Conservation (phyloP, 2,888 invertebrate genomes). For the Empis livida region DNA sequence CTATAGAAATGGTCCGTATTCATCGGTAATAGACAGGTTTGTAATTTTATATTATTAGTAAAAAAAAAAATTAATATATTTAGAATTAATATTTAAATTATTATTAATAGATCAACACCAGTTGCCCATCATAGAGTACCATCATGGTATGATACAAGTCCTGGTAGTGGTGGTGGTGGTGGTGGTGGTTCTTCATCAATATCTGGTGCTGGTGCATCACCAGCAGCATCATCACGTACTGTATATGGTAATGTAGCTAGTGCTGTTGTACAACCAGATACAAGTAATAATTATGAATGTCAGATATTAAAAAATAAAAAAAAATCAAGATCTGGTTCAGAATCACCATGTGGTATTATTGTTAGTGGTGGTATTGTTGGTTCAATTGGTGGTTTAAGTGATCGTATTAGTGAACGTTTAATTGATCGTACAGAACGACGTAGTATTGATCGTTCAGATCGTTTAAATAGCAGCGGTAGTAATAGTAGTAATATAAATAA, state of each 20-base stretch:
- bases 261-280: slow-evolving; percentile 22
- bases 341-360: slow-evolving; percentile 37
- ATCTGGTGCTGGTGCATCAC: slow-evolving; percentile 8
- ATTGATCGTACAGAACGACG: not conserved
- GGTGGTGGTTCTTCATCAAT: slow-evolving; percentile 30
- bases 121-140: slow-evolving; percentile 27
- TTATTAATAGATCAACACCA: slow-evolving; percentile 13
- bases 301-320: slow-evolving; percentile 28
- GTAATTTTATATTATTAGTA: too few species aligned
- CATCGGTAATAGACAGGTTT: slow-evolving; percentile 33
- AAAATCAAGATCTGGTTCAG: slow-evolving; percentile 39
- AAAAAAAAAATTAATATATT: not conserved
- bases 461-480: slow-evolving; percentile 20
- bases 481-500: slow-evolving; percentile 15
- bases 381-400: slow-evolving; percentile 22
- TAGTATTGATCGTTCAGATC: slow-evolving; percentile 1
- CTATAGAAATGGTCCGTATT: slow-evolving; percentile 36
- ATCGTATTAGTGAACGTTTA: slow-evolving; percentile 6
- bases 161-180: slow-evolving; percentile 31
- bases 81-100: not conserved
- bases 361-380: slow-evolving; percentile 26
- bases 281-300: slow-evolving; percentile 16
- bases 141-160: slow-evolving; percentile 36
- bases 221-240: slow-evolving; percentile 21
- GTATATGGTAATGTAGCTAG: slow-evolving; percentile 28